phyloP scores from a whole-genome alignment of 92 coral and sea anemone genomes.

The Palythoa caribaeorum region DNA sequence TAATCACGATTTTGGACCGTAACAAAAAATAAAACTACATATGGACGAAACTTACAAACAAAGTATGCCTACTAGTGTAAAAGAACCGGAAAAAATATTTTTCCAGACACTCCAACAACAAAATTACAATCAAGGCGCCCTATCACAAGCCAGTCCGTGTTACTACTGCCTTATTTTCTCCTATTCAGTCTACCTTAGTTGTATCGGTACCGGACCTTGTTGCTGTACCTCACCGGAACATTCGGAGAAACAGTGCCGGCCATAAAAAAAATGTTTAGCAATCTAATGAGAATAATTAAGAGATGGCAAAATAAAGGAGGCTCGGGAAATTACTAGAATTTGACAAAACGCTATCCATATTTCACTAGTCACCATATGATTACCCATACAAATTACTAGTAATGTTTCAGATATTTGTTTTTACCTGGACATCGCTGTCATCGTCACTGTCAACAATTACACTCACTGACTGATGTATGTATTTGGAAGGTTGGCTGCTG shows the following conservation, averaged over 20 bases:
- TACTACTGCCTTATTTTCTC: constrained; percentile 23
- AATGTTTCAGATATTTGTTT: constrained; percentile 50
- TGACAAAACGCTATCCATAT: constrained; percentile 28
- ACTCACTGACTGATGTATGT: constrained; percentile 41
- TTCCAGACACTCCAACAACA: constrained; percentile 11
- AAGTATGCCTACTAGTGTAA: constrained; percentile 32
- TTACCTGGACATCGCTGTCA: constrained; percentile 38
- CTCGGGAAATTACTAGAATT: constrained; percentile 29
- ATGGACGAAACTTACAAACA: constrained; percentile 26
- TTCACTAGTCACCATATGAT: constrained; percentile 14
- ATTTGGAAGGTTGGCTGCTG: constrained; percentile 45
- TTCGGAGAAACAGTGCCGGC: constrained; percentile 26
- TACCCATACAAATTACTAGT: constrained; percentile 33
- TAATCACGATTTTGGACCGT: constrained; percentile 7
- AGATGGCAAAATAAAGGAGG: constrained; percentile 48
- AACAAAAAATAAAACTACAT: constrained; percentile 7
- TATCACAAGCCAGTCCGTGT: constrained; percentile 28
- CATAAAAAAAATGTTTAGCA: constrained; percentile 15
- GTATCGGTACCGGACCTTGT: constrained; percentile 28
- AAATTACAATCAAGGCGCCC: constrained; percentile 37
- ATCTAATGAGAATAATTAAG: constrained; percentile 43
- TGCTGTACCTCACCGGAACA: constrained; percentile 27
- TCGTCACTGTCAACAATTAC: constrained; percentile 41
- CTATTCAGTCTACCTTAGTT: constrained; percentile 21
- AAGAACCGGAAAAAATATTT: constrained; percentile 33